These are phyloP conservation scores for Selenia dentaria DNA, from an alignment of 2,888 invertebrate genomes.

Conservation along the genomic window DNA sequence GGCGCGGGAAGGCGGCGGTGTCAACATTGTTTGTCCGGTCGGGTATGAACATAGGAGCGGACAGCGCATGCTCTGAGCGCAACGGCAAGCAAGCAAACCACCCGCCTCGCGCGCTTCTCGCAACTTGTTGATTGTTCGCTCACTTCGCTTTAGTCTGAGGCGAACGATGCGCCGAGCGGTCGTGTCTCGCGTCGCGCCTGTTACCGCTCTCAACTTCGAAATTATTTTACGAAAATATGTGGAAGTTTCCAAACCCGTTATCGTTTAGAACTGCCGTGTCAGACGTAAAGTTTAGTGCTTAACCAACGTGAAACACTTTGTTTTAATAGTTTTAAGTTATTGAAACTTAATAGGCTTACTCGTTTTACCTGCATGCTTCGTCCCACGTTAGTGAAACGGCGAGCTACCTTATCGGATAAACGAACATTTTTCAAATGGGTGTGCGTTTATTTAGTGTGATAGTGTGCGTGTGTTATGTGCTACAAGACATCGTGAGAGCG, in stretches of 20 bases:
- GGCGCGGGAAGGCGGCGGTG: slow-evolving; percentile 29
- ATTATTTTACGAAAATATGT: slow-evolving; percentile 79
- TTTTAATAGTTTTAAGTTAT: slow-evolving; percentile 75
- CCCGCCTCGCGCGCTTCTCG: slow-evolving; percentile 63
- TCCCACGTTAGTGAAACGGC: slow-evolving; percentile 77
- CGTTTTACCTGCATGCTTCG: slow-evolving; percentile 81
- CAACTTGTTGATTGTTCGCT: slow-evolving; percentile 82
- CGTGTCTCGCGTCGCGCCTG: slow-evolving; percentile 61
- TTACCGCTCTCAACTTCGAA: slow-evolving; percentile 74
- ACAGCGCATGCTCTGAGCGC: slow-evolving; percentile 73
- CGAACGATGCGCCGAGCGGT: slow-evolving; percentile 78
- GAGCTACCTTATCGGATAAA: slow-evolving; percentile 79
- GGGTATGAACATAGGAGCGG: slow-evolving; percentile 68
- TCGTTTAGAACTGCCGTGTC: slow-evolving; percentile 60
- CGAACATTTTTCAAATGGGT: slow-evolving; percentile 83
- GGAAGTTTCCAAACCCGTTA: slow-evolving; percentile 72
- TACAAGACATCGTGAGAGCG: slow-evolving; percentile 69
- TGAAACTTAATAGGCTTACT: slow-evolving; percentile 79
- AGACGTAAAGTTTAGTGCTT: slow-evolving; percentile 58
- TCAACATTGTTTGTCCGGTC: slow-evolving; percentile 63
- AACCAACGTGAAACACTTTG: slow-evolving; percentile 55
- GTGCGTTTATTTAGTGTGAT: slow-evolving; percentile 78
- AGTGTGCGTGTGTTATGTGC: slow-evolving; percentile 80
- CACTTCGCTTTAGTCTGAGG: slow-evolving; percentile 75
- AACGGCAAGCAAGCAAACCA: slow-evolving; percentile 44